Evolutionary conservation across 2,888 invertebrate genomes (phyloP), one percentile per base, ranked within the genome.

Genomic region (Silvanus unidentatus): DNA sequence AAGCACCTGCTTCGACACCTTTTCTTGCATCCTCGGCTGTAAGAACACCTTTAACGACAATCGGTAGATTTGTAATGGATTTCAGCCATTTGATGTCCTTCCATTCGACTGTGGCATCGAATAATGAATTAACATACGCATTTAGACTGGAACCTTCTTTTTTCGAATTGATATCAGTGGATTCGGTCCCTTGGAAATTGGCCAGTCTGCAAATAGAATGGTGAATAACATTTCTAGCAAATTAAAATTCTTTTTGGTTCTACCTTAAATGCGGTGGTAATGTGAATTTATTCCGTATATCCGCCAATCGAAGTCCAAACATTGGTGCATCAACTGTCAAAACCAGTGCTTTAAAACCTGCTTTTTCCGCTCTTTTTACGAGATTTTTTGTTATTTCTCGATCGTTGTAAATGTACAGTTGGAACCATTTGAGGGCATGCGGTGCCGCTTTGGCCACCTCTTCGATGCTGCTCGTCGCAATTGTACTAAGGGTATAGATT

Each of bases 281-380:
- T 34, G 78, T 72, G 68, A 96, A 96, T 63, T 85, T 84, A 66
- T 95, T 95, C 53, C 84, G 79, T 9, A 86, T 75, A 70, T 96
- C 94, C 0, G 85, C 84, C 43, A 87, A 76, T 36, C 95, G 76
- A 42, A 86, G 76, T 0, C 96, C 96, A 68, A 93, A 90, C 38
- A 87, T 69, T 0, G 93, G 92, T 0, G 92, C 87, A 67, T 96
- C 96, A 0, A 95, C 85, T 0, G 93, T 96, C 2, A 95, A 69
- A 0, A 88, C 91, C 1, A 95, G 70, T 0, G 92, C 94, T 71
- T 86, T 86, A 64, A 81, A 96, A n/a, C 89, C 92, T 8, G 85
- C 81, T 35, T 73, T 77, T 70, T 94, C 93, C 1, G 89, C 95
- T 57, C 89, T 76, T 34, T 73, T 64, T 1, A 97, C 81, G 49